Base-by-base conservation (phyloP, 2,888 invertebrate species). In the Macrophya alboannulata region DNA sequence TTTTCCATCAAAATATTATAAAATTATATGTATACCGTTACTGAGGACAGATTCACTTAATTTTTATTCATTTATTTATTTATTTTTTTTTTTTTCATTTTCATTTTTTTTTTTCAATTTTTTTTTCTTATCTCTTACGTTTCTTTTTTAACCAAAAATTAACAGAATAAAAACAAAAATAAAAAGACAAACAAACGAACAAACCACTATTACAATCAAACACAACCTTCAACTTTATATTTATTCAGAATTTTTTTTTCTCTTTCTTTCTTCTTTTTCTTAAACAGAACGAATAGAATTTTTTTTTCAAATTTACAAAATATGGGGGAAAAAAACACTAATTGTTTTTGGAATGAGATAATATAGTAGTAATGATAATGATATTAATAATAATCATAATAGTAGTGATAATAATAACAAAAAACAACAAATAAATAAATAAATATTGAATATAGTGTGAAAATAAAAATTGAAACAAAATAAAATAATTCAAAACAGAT, bases 21-120 rank as follows among this genome's bases (percentile, higher is more conserved):
- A 68, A 68, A 68, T 68, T 68, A 68, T 68, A 68, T 37, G 37
- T 68, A 68, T 31, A 68, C 68, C 68, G 68, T 62, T 37, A 68
- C 68, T 5, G 68, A 68, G 68, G 68, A 68, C 68, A 68, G 68
- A 68, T 68, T 68, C 68, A 17, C 15, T 37, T 68, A 25, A 25
- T 8, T 68, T 68, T 37, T 31, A 25, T 68, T 37, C 15, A 37
- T 37, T 68, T 62, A 15, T 37, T 68, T 37, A 3, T 31, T 37
- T 37, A 12, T 4, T 68, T 37, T 37, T 37, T 17, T 37, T 68
- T 25, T 37, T 5, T 68, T 37, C 6, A 17, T 37, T 31, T 31
- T 37, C 4, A 0, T 68, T 68, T 37, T 65, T 65, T 17, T 15
- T 5, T 17, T 4, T 55, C 55, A 31, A 3, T 62, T 5, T 62